Percentiles rank a stretch among this genome's conserved stretches.
Evolutionary conservation across 2,113 vertebrate species (phyloP).

Genomic region (Oophaga pumilio): DNA sequence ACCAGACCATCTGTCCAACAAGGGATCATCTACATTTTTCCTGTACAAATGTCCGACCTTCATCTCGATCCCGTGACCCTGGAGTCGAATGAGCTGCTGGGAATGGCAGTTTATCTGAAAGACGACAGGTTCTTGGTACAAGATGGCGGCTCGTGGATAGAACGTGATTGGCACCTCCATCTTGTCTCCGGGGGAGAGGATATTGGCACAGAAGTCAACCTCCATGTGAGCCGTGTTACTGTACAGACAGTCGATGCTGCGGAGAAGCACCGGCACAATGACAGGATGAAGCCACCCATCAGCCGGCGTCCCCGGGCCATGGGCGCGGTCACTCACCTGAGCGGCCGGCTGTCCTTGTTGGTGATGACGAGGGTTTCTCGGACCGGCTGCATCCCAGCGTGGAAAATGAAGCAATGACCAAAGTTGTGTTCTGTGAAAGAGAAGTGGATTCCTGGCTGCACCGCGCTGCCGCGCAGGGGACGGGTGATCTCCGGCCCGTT

Average conservation of each 20-base stretch:
- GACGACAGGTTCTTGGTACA: conserved; percentile 75
- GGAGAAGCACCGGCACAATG: conserved; percentile 27
- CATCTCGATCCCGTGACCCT: conserved; percentile 80
- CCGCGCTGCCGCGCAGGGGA: conserved; percentile 68
- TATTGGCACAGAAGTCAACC: conserved; percentile 67
- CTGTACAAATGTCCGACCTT: conserved; percentile 73
- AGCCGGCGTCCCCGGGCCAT: too few species aligned
- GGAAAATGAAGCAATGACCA: conserved; percentile 78
- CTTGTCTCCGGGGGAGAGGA: conserved; percentile 73
- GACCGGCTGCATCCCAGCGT: conserved; percentile 73
- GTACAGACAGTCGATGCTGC: conserved; percentile 81
- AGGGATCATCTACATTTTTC: neutral
- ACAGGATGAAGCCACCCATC: neutral
- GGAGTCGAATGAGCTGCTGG: conserved; percentile 74
- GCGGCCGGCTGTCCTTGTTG: conserved; percentile 74
- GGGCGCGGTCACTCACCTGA: conserved; percentile 69
- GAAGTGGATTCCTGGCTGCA: conserved; percentile 76
- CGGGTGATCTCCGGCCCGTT: conserved; percentile 74
- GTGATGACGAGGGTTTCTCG: conserved; percentile 73
- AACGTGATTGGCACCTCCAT: conserved; percentile 79
- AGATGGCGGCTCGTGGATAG: conserved; percentile 73
- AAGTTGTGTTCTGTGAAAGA: conserved; percentile 84
- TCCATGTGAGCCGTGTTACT: conserved; percentile 71
- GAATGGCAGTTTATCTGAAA: conserved; percentile 81
- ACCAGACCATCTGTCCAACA: too few species aligned